phyloP scores from a whole-genome alignment of 2,113 vertebrate genomes.

The Pangasianodon hypophthalmus region DNA sequence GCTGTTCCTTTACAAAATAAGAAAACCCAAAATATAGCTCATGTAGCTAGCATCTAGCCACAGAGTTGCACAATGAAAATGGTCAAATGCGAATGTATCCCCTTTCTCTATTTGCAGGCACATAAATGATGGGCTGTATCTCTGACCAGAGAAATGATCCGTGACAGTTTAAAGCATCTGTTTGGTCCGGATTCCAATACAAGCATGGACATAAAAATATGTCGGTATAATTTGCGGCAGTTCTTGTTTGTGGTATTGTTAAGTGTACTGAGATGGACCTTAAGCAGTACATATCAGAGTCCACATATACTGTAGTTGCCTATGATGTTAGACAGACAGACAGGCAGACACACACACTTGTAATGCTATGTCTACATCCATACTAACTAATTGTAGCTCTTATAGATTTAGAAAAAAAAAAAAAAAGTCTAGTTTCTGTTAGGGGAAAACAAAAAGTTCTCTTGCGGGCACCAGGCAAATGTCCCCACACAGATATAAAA shows the following conservation, averaged over 20 bases:
- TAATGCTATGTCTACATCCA: not conserved
- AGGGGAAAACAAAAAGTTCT: no score
- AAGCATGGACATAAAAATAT: not conserved
- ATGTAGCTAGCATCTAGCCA: not conserved
- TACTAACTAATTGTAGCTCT: not conserved
- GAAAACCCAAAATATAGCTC: conserved; percentile 32
- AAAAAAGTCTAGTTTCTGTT: not conserved
- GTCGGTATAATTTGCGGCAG: not conserved
- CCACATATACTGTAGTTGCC: not conserved
- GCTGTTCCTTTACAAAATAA: conserved; percentile 21
- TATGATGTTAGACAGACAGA: not conserved
- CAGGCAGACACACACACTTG: not conserved
- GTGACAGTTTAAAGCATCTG: not conserved
- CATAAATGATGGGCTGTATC: not conserved
- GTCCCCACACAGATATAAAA: not conserved
- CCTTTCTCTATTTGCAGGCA: not conserved
- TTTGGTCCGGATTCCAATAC: not conserved
- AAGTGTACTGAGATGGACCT: not conserved
- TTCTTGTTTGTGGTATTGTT: conserved; percentile 12
- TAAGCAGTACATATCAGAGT: not conserved
- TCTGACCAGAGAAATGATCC: not conserved
- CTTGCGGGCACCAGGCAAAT: not conserved
- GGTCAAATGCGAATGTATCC: not conserved
- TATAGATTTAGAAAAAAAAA: not conserved
- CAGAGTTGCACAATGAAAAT: not conserved